Percentiles rank a stretch among this genome's conserved stretches.
phyloP scores from a whole-genome alignment of 1,140 invertebrate species.

The Agrilus planipennis region DNA sequence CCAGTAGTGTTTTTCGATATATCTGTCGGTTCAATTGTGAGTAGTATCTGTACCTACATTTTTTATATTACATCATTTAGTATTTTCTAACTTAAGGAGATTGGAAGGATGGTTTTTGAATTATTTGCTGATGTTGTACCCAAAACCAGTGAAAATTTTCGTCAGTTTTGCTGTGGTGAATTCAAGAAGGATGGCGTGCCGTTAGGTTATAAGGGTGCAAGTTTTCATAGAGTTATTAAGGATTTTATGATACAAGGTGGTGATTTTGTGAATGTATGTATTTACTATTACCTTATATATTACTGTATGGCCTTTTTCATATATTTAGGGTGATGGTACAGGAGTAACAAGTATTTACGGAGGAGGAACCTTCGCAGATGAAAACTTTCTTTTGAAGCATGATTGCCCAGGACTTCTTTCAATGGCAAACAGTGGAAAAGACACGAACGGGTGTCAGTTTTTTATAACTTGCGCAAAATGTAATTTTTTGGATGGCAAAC shows the following conservation, averaged over 20 bases:
- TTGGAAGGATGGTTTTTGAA: conserved; percentile 93
- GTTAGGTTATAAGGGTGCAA: conserved; percentile 88
- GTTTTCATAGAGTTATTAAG: conserved; percentile 98
- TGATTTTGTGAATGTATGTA: conserved; percentile 90
- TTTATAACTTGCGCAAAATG: conserved; percentile 79
- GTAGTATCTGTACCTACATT: conserved; percentile 16
- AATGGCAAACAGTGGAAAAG: conserved; percentile 98
- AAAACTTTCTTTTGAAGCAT: conserved; percentile 94
- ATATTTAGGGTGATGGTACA: conserved; percentile 87
- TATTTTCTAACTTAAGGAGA: conserved; percentile 41
- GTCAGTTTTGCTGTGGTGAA: conserved; percentile 97
- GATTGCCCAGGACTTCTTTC: conserved; percentile 90
- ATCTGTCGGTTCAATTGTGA: conserved; percentile 79
- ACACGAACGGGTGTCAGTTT: conserved; percentile 99
- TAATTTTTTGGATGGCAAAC: conserved; percentile 94
- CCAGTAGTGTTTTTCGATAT: conserved; percentile 96
- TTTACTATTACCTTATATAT: too few relatives aligned
- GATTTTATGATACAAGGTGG: conserved; percentile 99
- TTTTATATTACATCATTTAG: neutral
- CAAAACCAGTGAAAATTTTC: conserved; percentile 97
- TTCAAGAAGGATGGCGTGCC: conserved; percentile 84
- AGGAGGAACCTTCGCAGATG: conserved; percentile 87
- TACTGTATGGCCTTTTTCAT: too few relatives aligned
- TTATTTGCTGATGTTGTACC: conserved; percentile 94
- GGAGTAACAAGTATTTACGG: conserved; percentile 97